Base-by-base conservation (phyloP, 2,888 invertebrate genomes). In the Lathronympha strigana region DNA sequence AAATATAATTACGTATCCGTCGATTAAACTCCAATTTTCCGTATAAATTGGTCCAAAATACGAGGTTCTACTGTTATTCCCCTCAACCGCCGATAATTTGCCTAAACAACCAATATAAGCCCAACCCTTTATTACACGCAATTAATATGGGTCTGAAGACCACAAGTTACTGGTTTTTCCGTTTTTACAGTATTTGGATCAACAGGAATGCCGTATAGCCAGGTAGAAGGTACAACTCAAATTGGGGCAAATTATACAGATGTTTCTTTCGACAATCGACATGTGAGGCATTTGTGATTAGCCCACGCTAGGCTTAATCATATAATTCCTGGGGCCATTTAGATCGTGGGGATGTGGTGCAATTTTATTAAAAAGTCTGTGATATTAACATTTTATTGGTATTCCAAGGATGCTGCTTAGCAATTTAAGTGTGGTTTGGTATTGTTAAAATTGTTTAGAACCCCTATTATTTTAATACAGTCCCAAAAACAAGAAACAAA, bases 1-100 rank as follows among this genome's bases (percentile, higher is more conserved):
- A 66, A 47, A 60, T 47, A 62, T 67, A 66, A 67, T 66, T 50
- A 40, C 80, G 77, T 82, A 84, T 86, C 87, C 86, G 86, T 79
- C 86, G 78, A 86, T 89, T 87, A 88, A 81, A 86, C 75, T 68
- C 77, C 79, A 80, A 87, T 87, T 85, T 83, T 72, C 71, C 72
- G 71, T 71, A 72, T 74, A 85, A 85, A 74, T 76, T 71, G 72
- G 70, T 50, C 71, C 63, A 73, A 75, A 70, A 63, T 68, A 69
- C 61, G 68, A 69, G 67, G 68, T 68, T 58, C 23, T 47, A 47
- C 47, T 40, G 9, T 40, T 40, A 40, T 40, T 40, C 40, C 19
- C 40, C 8, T 21, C 45, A 0, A 21, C 21, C 11, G 6, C 19
- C 45, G 13, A 19, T 2, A 8, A 45, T 21, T 4, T 21, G 9